Evolutionary conservation across 2,888 invertebrate species (phyloP).

Genomic region (Leptothorax acervorum): DNA sequence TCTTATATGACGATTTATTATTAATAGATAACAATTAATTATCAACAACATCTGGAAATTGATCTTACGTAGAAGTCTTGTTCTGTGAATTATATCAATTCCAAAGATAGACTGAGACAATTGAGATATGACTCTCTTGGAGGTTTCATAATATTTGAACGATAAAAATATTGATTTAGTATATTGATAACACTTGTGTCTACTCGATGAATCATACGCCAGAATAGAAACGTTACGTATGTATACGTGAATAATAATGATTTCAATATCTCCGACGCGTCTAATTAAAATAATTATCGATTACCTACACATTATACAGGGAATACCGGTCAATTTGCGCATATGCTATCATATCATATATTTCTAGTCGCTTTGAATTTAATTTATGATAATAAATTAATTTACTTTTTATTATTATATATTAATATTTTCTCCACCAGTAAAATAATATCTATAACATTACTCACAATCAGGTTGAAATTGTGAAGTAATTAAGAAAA

Average conservation of each 20-base stretch:
- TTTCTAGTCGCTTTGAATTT: neutral
- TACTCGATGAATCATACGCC: slow-evolving; percentile 24
- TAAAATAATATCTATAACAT: no score
- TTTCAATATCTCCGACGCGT: neutral
- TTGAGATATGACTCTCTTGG: neutral
- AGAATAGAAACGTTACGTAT: neutral
- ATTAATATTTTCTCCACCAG: no score
- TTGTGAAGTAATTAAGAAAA: no score
- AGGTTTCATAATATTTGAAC: neutral
- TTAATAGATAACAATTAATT: no score
- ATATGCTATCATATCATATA: neutral
- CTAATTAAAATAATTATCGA: slow-evolving; percentile 17
- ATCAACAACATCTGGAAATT: no score
- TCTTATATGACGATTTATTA: no score
- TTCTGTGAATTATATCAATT: no score
- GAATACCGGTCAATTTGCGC: neutral
- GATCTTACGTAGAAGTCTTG: no score
- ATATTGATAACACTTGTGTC: slow-evolving; percentile 24
- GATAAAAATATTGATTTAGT: slow-evolving; percentile 56
- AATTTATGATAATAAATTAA: neutral
- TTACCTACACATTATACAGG: neutral
- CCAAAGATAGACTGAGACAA: neutral
- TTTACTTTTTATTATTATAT: neutral
- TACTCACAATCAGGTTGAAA: no score
- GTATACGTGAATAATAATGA: neutral